Evolutionary conservation across 2,113 vertebrate species (phyloP).

Genomic region (Oxyruncus cristatus): DNA sequence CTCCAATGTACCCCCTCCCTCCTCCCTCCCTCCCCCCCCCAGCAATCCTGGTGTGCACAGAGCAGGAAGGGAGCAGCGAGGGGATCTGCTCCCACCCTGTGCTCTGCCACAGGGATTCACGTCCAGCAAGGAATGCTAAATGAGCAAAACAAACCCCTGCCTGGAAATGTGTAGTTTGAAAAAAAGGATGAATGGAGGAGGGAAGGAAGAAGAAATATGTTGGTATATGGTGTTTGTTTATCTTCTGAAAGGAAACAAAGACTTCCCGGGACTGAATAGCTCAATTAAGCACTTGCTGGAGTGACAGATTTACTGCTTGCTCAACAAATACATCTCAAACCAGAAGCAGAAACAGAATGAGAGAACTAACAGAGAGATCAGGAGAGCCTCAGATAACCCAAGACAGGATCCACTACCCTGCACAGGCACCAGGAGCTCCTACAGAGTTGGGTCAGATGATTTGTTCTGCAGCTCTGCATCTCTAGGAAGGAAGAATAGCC

Average conservation of each 20-base stretch:
- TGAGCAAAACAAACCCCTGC: accelerated
- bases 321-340: neutral
- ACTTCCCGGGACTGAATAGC: neutral
- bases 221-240: neutral
- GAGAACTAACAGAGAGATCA: neutral
- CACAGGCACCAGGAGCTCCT: neutral
- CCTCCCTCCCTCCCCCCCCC: accelerated
- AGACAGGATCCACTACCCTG: neutral
- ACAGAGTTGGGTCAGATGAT: accelerated
- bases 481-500: neutral
- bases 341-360: neutral
- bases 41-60: neutral
- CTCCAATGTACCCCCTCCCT: neutral
- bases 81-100: neutral
- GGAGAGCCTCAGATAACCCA: neutral
- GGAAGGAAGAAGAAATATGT: neutral
- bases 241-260: neutral
- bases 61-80: accelerated
- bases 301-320: neutral
- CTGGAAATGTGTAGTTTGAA: neutral
- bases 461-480: neutral
- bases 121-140: accelerated
- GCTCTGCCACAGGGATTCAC: accelerated
- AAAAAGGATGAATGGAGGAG: neutral
- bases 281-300: neutral